Percentiles rank a stretch among this genome's conserved stretches.
phyloP scores from a whole-genome alignment of 2,888 invertebrate genomes.

The Liodrosophila aerea region DNA sequence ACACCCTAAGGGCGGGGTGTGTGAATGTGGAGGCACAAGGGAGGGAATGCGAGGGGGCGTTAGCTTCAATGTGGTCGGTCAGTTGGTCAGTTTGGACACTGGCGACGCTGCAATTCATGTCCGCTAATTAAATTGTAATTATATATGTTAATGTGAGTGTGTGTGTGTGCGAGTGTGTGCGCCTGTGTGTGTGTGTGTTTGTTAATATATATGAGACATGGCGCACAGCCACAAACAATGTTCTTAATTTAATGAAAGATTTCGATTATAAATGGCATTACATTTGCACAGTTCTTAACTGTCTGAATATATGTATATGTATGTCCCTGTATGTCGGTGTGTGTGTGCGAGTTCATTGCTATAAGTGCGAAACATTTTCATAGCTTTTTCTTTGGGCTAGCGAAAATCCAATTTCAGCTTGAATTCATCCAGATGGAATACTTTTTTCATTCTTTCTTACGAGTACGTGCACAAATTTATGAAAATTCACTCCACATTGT shows the following conservation, averaged over 20 bases:
- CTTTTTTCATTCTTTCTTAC: constrained; percentile 11
- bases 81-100: constrained; percentile 45
- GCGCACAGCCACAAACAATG: constrained; percentile 57
- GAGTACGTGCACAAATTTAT: constrained; percentile 46
- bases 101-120: constrained; percentile 69
- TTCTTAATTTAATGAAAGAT: constrained; percentile 75
- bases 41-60: neutral
- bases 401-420: constrained; percentile 39
- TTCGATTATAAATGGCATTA: constrained; percentile 71
- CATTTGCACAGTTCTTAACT: constrained; percentile 49
- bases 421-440: constrained; percentile 39
- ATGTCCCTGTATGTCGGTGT: neutral
- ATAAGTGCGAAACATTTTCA: constrained; percentile 26
- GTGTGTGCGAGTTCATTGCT: constrained; percentile 1
- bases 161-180: constrained; percentile 27
- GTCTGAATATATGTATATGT: constrained; percentile 5
- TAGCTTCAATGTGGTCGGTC: constrained; percentile 37
- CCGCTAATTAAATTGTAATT: constrained; percentile 75
- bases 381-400: constrained; percentile 18
- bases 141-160: constrained; percentile 67
- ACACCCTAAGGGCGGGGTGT: neutral
- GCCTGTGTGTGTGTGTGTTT: constrained; percentile 6
- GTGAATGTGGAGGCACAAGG: neutral
- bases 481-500: constrained; percentile 28
- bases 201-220: constrained; percentile 5